phyloP scores from a whole-genome alignment of 2,797 vertebrate genomes.

The Sebastes aleutianus region DNA sequence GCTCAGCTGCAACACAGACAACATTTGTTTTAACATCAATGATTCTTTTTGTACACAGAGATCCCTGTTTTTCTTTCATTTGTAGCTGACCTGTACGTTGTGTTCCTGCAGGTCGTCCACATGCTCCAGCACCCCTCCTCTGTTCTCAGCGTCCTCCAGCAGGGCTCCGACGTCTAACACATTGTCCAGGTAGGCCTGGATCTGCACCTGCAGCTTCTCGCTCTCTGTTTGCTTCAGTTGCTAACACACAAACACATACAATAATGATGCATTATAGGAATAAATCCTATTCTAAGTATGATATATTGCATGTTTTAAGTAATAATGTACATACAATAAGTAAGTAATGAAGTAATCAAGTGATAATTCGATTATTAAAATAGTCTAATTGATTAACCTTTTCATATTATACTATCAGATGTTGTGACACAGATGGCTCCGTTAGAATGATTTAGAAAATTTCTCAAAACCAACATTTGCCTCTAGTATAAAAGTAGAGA shows the following conservation, averaged over 20 bases:
- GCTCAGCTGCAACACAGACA: constrained; percentile 80
- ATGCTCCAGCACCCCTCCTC: constrained; percentile 89
- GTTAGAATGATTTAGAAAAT: too few species aligned
- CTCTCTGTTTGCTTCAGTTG: constrained; percentile 89
- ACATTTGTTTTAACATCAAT: not conserved
- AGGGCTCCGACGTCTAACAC: constrained; percentile 93
- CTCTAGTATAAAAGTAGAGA: too few species aligned
- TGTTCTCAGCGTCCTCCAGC: constrained; percentile 94
- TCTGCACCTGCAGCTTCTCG: constrained; percentile 96
- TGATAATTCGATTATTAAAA: too few species aligned
- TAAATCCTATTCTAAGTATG: too few species aligned
- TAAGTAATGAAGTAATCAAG: too few species aligned
- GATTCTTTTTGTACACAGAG: not conserved
- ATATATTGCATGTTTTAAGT: too few species aligned
- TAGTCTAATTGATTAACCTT: too few species aligned
- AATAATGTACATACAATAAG: too few species aligned
- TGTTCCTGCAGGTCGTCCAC: constrained; percentile 89
- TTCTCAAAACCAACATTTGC: too few species aligned
- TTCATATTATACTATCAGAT: too few species aligned
- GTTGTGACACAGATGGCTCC: too few species aligned
- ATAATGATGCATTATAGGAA: not conserved
- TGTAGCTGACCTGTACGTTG: constrained; percentile 76
- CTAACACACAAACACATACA: constrained; percentile 64
- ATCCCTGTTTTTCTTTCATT: not conserved
- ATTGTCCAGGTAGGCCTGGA: constrained; percentile 98